These are phyloP conservation scores for Diuraphis noxia DNA, from an alignment of 1,140 invertebrate genomes.

Conservation along the genomic window DNA sequence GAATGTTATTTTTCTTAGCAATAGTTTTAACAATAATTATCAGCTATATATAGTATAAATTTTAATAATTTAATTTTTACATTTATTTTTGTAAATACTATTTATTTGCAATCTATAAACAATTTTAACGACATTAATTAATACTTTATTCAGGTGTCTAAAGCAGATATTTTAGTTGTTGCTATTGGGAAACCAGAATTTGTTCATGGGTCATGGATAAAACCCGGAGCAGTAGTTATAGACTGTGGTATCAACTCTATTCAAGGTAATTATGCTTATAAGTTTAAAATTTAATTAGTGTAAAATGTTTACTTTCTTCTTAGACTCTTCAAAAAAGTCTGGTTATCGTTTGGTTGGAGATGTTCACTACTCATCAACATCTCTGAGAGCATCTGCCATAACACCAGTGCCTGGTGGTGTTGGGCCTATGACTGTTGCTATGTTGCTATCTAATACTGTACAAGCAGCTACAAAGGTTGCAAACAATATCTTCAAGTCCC, in stretches of 20 bases:
- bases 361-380: constrained; percentile 84
- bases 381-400: constrained; percentile 80
- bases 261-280: constrained; percentile 70
- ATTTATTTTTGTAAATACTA: not conserved
- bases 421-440: constrained; percentile 97
- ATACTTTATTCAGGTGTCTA: constrained; percentile 63
- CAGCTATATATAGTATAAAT: not conserved
- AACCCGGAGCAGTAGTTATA: constrained; percentile 97
- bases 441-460: constrained; percentile 96
- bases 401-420: constrained; percentile 98
- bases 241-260: constrained; percentile 98
- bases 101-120: not conserved
- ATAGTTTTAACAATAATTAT: not conserved
- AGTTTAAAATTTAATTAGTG: not conserved
- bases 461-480: constrained; percentile 73
- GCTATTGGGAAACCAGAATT: constrained; percentile 89
- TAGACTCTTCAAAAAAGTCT: constrained; percentile 81
- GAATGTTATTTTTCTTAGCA: not conserved
- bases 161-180: constrained; percentile 95
- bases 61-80: not conserved
- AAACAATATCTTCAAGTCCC: constrained; percentile 63
- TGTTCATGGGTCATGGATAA: constrained; percentile 95
- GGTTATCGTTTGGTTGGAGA: constrained; percentile 91
- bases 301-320: constrained; percentile 48
- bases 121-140: constrained; percentile 55